Evolutionary conservation across 2,888 invertebrate species (phyloP).

Genomic region (Cynaeus angustus): DNA sequence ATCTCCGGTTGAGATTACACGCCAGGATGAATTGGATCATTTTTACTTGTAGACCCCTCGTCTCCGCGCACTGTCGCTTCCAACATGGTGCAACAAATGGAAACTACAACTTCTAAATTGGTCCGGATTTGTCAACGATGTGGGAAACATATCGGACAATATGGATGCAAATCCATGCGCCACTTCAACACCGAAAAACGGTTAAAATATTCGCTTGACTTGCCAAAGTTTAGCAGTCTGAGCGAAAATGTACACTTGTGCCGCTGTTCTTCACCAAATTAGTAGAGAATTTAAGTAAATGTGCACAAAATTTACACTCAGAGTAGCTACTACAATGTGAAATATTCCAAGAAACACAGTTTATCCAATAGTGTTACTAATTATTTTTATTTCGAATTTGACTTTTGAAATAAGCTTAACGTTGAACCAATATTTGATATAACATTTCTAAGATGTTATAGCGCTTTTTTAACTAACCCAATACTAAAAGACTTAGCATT

Average conservation of each 20-base stretch:
- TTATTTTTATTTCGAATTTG: no score
- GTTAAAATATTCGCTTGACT: conserved; percentile 2
- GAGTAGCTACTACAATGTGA: not conserved
- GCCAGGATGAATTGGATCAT: conserved; percentile 55
- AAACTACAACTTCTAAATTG: conserved; percentile 53
- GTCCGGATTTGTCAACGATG: conserved; percentile 51
- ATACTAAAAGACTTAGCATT: no score
- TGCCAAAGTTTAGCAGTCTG: conserved; percentile 10
- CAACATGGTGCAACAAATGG: conserved; percentile 52
- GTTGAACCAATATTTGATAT: no score
- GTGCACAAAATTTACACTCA: not conserved
- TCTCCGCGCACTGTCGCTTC: conserved; percentile 46
- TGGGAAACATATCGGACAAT: conserved; percentile 44
- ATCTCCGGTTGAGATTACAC: conserved; percentile 54
- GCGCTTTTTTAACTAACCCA: no score
- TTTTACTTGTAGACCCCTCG: conserved; percentile 53
- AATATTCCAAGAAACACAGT: no score
- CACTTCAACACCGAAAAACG: conserved; percentile 18
- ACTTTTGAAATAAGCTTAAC: no score
- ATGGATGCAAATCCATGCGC: conserved; percentile 38
- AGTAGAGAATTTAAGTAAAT: not conserved
- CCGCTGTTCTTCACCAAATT: not conserved
- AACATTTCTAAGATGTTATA: no score
- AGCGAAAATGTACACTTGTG: not conserved
- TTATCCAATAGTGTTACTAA: no score